Evolutionary conservation across 2,113 vertebrate genomes (phyloP).

Genomic region (Cebidichthys violaceus): DNA sequence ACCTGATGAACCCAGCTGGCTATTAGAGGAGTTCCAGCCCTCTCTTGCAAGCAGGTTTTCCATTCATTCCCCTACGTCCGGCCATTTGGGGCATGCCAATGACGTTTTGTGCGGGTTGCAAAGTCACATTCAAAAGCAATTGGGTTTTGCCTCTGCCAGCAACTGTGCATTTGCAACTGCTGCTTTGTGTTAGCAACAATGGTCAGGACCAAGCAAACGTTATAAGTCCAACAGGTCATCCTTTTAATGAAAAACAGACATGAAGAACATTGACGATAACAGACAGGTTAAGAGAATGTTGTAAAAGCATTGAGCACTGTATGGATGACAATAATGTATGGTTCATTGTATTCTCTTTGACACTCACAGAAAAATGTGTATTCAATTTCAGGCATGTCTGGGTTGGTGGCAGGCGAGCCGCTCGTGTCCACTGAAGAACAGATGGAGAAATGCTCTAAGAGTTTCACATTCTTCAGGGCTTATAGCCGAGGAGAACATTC

Average conservation of each 20-base stretch:
- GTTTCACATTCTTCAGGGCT: conserved; percentile 37
- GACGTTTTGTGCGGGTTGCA: conserved; percentile 51
- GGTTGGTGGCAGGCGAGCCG: conserved; percentile 7
- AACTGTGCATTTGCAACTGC: conserved; percentile 27
- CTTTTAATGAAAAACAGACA: conserved; percentile 32
- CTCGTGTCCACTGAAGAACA: conserved; percentile 49
- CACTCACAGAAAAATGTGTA: conserved; percentile 60
- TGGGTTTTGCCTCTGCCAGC: conserved; percentile 10
- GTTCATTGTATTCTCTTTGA: conserved; percentile 20
- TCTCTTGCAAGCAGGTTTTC: conserved; percentile 64
- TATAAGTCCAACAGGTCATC: conserved; percentile 11
- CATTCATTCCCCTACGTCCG: conserved; percentile 59
- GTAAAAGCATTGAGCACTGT: conserved; percentile 29
- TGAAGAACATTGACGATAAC: not conserved
- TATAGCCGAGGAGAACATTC: conserved; percentile 36
- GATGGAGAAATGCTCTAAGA: conserved; percentile 55
- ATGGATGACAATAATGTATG: conserved; percentile 49
- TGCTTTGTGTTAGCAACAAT: conserved; percentile 47
- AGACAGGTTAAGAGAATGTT: conserved; percentile 26
- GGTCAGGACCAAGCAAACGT: conserved; percentile 26
- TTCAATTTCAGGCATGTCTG: conserved; percentile 48
- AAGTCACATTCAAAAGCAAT: conserved; percentile 36
- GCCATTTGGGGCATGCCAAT: conserved; percentile 54
- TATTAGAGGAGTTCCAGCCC: conserved; percentile 61
- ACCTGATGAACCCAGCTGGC: conserved; percentile 72